Evolutionary conservation across 2,797 vertebrate species (phyloP), one percentile per base, ranked within the genome.

Genomic region (Catostomus latipinnis): DNA sequence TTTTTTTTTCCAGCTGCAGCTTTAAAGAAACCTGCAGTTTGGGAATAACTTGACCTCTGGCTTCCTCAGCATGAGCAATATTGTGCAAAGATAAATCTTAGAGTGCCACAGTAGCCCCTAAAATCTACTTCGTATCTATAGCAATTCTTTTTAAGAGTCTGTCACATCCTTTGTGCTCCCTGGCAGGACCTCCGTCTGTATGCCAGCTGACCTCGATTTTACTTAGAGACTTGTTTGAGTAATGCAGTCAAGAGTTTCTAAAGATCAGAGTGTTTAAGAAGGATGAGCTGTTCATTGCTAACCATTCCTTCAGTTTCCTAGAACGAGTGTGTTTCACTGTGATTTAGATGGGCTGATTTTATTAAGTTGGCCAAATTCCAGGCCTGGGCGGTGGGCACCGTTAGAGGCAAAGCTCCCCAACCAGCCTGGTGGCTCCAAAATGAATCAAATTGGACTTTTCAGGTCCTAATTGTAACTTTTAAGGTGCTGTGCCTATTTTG

Each of bases 261-360:
- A 86, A 82, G 80, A 82, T 78, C 79, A 61, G 61, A 69, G 86
- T 84, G 74, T 87, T 87, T 85, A 87, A 85, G 82, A 85, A 83
- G 71, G 79, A 83, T 61, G 76, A 82, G 82, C 80, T 76, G 82
- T 81, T 83, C 82, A 84, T 85, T 80, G 81, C 74, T 66, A 66
- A 66, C 45, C 52, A 85, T 83, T 85, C 70, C 68, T 73, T 45
- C 62, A 83, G 81, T 76, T 69, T 74, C 80, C 81, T 80, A 56
- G 61, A 60, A 61, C 6, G 22, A 80, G 80, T 84, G 61, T 78
- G 78, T 82, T 68, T 83, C 74, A 71, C 76, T 65, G 54, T 76
- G 80, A 81, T 85, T 82, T 85, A 81, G 61, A 80, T 71, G 65
- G 67, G 75, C 62, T 74, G 67, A 81, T 60, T 81, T 85, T 84